Percentiles rank a stretch among this genome's conserved stretches.
These are phyloP conservation scores for Catostylus mosaicus DNA, from an alignment of 30 jellyfish, hydroid and myxozoan species.

Conservation along the genomic window DNA sequence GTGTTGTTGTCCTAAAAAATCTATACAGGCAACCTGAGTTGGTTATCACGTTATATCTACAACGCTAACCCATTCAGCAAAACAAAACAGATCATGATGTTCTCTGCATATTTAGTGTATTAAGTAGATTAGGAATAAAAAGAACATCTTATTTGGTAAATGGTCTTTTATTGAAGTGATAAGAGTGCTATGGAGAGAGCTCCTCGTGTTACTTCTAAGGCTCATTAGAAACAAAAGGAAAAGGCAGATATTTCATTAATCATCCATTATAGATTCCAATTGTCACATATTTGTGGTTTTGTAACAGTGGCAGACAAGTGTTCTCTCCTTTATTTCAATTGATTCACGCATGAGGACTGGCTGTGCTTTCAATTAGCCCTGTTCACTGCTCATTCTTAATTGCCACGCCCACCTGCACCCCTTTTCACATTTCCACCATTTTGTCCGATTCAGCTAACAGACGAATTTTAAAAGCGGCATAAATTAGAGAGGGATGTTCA, in stretches of 20 bases:
- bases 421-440: neutral
- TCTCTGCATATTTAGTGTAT: neutral
- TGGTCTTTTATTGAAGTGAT: conserved; percentile 4
- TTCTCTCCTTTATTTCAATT: neutral
- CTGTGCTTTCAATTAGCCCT: neutral
- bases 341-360: neutral
- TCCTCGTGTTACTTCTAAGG: neutral
- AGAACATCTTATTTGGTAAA: conserved; percentile 20
- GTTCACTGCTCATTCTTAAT: neutral
- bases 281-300: conserved; percentile 22
- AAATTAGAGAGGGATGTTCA: too few species aligned
- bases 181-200: neutral
- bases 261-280: conserved; percentile 13
- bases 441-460: neutral
- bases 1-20: neutral
- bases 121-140: conserved; percentile 2
- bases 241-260: neutral
- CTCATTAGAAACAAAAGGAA: conserved; percentile 6
- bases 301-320: conserved; percentile 54
- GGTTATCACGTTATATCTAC: neutral
- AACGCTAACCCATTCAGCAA: neutral
- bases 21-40: conserved; percentile 14
- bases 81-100: neutral
- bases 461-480: too few species aligned
- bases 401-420: conserved; percentile 24